Base-by-base conservation (phyloP, 2,888 invertebrate genomes). In the Caenorhabditis becei region DNA sequence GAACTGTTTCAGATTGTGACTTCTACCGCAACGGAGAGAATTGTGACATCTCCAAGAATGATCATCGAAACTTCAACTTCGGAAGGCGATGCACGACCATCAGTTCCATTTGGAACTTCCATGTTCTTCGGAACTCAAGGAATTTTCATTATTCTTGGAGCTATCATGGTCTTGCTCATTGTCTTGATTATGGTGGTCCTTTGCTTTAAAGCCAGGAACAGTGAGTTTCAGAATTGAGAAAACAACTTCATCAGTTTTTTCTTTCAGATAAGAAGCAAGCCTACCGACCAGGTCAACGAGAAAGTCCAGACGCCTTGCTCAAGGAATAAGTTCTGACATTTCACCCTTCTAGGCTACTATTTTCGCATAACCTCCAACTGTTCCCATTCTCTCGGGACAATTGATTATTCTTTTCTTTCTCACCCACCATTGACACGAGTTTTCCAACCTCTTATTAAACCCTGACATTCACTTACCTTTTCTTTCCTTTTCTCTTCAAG, bases 271-370 rank as follows among this genome's bases (percentile, higher is more conserved):
- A 69, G 20, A 75, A 81, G 20, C 81, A 81, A 72, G 81, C 81
- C 5, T 81, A 81, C 56, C 77, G 77, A 51, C 81, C 81, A 35
- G 77, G 81, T 0, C 71, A 81, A 32, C 81, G 81, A 11, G 77
- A 81, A 71, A 81, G 77, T 62, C 81, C 81, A 41, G 81, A 81
- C 41, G 81, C 81, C 26, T 63, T 81, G 16, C 67, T 81, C 56
- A 81, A 77, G 47, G 81, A 81, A 20, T 77, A 63, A 35, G 11
- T 16, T 24, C 56, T n/a, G n/a, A n/a, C n/a, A 18, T 24, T 56
- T 28, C 10, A 37, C 14, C 11, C 28, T 47, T 16, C 49, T 74
- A 74, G 74, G 65, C 18, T 41, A 32, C 51, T 51, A 8, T 35
- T 56, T 16, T 26, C 41, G 61, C 61, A 61, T 47, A 61, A 61